phyloP scores from a whole-genome alignment of 2,113 vertebrate genomes.

The Paratilapia polleni region DNA sequence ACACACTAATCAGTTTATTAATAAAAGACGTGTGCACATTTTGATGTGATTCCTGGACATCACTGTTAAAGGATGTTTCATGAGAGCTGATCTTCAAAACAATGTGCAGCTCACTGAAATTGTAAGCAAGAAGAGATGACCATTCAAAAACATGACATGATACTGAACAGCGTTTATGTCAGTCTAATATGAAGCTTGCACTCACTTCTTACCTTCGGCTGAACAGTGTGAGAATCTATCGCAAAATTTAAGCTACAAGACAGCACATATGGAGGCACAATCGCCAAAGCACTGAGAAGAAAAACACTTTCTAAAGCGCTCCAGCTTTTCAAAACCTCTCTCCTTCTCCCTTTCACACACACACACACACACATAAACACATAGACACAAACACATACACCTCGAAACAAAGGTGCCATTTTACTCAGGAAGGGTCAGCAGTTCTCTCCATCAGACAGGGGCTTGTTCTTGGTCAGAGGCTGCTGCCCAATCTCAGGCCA shows the following conservation, averaged over 20 bases:
- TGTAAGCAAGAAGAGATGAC: not conserved
- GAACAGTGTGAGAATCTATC: not conserved
- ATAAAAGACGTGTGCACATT: not conserved
- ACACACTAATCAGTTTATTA: not conserved
- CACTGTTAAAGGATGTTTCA: not conserved
- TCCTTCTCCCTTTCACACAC: conserved; percentile 55
- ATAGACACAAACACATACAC: conserved; percentile 78
- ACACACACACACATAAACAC: conserved; percentile 62
- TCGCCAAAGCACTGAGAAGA: conserved; percentile 13
- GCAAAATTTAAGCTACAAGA: not conserved
- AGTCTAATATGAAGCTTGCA: not conserved
- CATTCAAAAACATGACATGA: not conserved
- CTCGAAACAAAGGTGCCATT: conserved; percentile 86
- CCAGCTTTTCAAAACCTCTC: conserved; percentile 56
- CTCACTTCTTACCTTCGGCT: not conserved
- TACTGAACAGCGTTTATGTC: not conserved
- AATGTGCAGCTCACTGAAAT: not conserved
- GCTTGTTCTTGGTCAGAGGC: conserved; percentile 84
- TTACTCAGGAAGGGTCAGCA: conserved; percentile 85
- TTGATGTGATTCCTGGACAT: not conserved
- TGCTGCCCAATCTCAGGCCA: conserved; percentile 82
- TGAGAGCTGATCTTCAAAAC: not conserved
- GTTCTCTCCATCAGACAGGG: conserved; percentile 84
- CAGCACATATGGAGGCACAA: conserved; percentile 29
- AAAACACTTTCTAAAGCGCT: conserved; percentile 34